Base-by-base conservation (phyloP, 2,113 vertebrate species). In the Planiliza haematocheilus region DNA sequence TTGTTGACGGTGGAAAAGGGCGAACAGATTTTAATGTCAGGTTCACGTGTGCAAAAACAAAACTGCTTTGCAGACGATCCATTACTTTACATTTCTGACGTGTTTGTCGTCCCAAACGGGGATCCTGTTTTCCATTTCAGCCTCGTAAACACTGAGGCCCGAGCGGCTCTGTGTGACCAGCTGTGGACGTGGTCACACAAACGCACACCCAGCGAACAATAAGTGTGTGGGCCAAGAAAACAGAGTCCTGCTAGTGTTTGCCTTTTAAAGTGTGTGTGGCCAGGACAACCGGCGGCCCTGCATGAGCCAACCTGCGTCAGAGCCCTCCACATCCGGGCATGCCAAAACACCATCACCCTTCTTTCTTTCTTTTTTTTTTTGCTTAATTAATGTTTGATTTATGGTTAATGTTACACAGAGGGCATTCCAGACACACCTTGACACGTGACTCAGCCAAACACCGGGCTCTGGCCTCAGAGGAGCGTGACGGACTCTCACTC, bases 341-440 rank as follows among this genome's bases (percentile, higher is more conserved):
- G 60, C 70, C 68, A 55, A 41, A 80, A 77, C 79, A 65, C 70
- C 74, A 51, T 74, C 71, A 55, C 49, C 66, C 70, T 74, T 75
- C 73, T 82, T 74, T 69, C 64, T 76, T 69, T 53, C 70, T 74
- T 75, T 73, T 82, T 74, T 69, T 66, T 76, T 69, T 53, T 74
- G 79, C 63, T 55, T 82, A 89, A 90, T 60, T 24, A n/a, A 48
- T 94, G 88, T 94, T 94, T 94, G 89, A 87, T 84, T 75, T 82
- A 79, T 69, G 59, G 90, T 93, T 91, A 92, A 92, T 91, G 84
- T 83, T 91, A 81, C 56, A 83, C 83, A 77, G 56, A 56, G 21
- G 56, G 41, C 65, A 83, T 79, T 85, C 53, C 49, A 62, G 85
- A 86, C 85, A 88, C 91, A 59, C 88, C 90, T 90, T 46, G 12